A percentile compares a stretch with the other conserved stretches of the same genome.
These are phyloP conservation scores for Leptinotarsa tumamoca DNA, from an alignment of 2,888 invertebrate species.

Conservation along the genomic window DNA sequence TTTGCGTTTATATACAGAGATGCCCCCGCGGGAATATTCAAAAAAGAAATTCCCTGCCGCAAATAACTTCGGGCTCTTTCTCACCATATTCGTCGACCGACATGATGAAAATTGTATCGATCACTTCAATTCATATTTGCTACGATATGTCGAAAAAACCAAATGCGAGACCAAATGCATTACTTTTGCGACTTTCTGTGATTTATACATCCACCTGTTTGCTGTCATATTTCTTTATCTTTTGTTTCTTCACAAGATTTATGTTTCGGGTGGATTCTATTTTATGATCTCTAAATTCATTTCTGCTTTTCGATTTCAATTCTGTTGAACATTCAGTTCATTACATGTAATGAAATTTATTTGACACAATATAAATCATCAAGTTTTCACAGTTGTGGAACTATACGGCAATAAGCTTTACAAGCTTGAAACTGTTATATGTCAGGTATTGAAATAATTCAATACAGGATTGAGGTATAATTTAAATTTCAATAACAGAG, in stretches of 20 bases:
- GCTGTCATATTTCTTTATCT: constrained; percentile 20
- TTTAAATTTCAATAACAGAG: too few species aligned
- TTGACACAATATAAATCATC: not conserved
- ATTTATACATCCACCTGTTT: constrained; percentile 26
- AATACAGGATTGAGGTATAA: too few species aligned
- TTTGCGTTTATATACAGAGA: not conserved
- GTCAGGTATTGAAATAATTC: too few species aligned
- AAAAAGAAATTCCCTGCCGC: constrained; percentile 29
- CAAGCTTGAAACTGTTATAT: too few species aligned
- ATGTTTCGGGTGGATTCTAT: constrained; percentile 1
- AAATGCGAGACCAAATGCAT: not conserved
- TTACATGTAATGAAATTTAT: not conserved
- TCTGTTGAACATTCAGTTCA: constrained; percentile 17
- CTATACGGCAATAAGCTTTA: not conserved
- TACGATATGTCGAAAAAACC: not conserved
- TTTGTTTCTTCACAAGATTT: constrained; percentile 20
- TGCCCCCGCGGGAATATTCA: not conserved
- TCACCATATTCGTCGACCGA: constrained; percentile 27
- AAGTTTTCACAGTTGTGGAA: not conserved
- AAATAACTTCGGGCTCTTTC: constrained; percentile 30
- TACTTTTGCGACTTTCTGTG: constrained; percentile 3
- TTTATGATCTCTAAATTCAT: constrained; percentile 14
- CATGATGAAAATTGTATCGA: constrained; percentile 39
- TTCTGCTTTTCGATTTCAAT: not conserved
- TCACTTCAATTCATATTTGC: constrained; percentile 31